Evolutionary conservation across 2,113 vertebrate species (phyloP).

Genomic region (Aphelocoma coerulescens): DNA sequence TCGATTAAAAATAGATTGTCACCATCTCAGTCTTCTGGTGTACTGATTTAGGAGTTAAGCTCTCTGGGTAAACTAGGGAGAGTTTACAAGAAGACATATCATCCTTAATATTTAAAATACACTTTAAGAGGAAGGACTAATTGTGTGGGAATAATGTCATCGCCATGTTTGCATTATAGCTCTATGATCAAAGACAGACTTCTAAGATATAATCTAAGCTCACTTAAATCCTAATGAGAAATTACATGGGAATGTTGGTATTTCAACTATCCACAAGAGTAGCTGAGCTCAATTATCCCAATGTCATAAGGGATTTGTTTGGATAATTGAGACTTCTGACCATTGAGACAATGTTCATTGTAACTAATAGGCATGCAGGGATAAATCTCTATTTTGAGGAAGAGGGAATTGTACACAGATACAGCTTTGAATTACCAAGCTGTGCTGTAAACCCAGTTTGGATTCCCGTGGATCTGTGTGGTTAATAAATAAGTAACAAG

Average conservation of each 20-base stretch:
- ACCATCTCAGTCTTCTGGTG: background rate
- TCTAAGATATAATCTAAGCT: slow-evolving; percentile 51
- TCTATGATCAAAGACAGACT: slow-evolving; percentile 37
- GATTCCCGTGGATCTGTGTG: background rate
- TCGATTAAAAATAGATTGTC: background rate
- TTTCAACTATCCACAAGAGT: slow-evolving; percentile 57
- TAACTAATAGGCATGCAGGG: slow-evolving; percentile 33
- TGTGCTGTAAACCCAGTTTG: background rate
- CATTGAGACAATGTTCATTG: slow-evolving; percentile 24
- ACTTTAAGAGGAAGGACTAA: slow-evolving; percentile 44
- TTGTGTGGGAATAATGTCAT: slow-evolving; percentile 59
- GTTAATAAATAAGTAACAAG: slow-evolving; percentile 37
- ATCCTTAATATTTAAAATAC: slow-evolving; percentile 40
- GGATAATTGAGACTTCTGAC: slow-evolving; percentile 63
- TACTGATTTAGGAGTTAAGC: background rate
- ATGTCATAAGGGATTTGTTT: slow-evolving; percentile 53
- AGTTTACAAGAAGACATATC: slow-evolving; percentile 34
- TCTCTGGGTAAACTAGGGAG: slow-evolving; percentile 21
- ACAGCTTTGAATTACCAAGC: background rate
- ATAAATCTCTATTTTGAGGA: slow-evolving; percentile 22
- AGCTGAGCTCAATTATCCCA: slow-evolving; percentile 41
- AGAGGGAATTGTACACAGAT: background rate
- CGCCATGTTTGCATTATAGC: slow-evolving; percentile 32
- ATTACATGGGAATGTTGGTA: slow-evolving; percentile 60
- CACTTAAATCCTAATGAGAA: slow-evolving; percentile 59